Evolutionary conservation across 2,113 vertebrate genomes (phyloP), one percentile per base, ranked within the genome.

Genomic region (Sorex fumeus): DNA sequence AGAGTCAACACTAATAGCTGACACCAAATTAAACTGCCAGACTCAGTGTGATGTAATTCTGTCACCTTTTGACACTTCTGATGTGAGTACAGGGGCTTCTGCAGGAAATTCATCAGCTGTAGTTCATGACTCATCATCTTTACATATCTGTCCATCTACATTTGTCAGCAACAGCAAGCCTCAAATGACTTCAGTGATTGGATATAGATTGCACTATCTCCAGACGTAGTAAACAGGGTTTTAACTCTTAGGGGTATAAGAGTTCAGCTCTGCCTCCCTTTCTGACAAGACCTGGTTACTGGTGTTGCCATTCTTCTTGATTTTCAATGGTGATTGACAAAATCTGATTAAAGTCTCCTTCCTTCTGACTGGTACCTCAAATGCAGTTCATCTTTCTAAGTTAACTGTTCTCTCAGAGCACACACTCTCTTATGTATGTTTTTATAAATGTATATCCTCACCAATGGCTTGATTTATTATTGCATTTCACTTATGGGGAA

Each of bases 11-110:
- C 97, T 98, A 98, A 97, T 97, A 97, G 97, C 96, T 90, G 95
- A 97, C 96, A 97, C 96, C 97, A 98, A 97, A 98, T 98, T 97
- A 98, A 98, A 97, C 96, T 97, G 96, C 97, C 97, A 97, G 97
- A 91, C 94, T 97, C 71, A 60, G 96, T 95, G 97, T 97, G 97
- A 97, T 97, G 97, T 94, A 96, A 96, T 76, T 97, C 96, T 97
- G 97, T 97, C 97, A 97, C 96, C 96, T 96, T 95, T 97, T 96
- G 97, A 98, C 97, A 97, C 91, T 95, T 97, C 92, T 97, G 97
- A 97, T 97, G 97, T 93, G 96, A 96, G 96, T 93, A 96, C 95
- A 87, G 94, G 84, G 91, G 90, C 96, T 97, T 96, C 96, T 97
- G 95, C 94, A 94, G 97, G 94, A 98, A 97, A 97, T 96, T 97